phyloP scores from a whole-genome alignment of 2,888 invertebrate species.

The Amphipoea oculea region DNA sequence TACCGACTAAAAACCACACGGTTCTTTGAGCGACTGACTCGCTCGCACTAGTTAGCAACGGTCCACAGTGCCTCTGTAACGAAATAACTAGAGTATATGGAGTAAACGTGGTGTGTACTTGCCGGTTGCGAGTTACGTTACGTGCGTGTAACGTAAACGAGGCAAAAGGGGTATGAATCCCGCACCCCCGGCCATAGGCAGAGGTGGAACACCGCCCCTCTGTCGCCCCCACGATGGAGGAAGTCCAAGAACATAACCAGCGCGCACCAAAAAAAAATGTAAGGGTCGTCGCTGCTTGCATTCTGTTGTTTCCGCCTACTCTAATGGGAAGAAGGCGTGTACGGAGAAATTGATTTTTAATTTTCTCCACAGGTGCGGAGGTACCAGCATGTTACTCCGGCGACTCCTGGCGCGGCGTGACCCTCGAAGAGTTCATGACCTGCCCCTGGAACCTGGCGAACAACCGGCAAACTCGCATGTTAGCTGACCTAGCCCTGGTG shows the following conservation, averaged over 20 bases:
- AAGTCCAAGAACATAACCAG: no score
- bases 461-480: constrained; percentile 99
- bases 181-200: no score
- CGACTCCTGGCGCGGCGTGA: constrained; percentile 96
- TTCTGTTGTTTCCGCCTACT: no score
- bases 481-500: constrained; percentile 98
- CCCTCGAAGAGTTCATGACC: constrained; percentile 96
- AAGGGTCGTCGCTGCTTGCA: no score
- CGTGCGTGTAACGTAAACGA: no score
- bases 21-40: no score
- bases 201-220: no score
- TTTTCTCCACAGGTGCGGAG: constrained; percentile 91
- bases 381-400: constrained; percentile 95
- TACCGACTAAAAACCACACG: background rate
- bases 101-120: background rate
- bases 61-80: background rate
- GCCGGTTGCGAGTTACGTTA: no score
- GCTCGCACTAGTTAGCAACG: background rate
- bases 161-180: no score
- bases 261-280: no score
- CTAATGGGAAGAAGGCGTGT: no score
- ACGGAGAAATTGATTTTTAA: background rate
- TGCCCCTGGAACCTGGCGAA: constrained; percentile 98
- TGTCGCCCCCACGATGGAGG: no score
- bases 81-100: background rate